Percentiles rank a stretch among this genome's conserved stretches.
phyloP scores from a whole-genome alignment of 2,888 invertebrate species.

The Zeuzera pyrina region DNA sequence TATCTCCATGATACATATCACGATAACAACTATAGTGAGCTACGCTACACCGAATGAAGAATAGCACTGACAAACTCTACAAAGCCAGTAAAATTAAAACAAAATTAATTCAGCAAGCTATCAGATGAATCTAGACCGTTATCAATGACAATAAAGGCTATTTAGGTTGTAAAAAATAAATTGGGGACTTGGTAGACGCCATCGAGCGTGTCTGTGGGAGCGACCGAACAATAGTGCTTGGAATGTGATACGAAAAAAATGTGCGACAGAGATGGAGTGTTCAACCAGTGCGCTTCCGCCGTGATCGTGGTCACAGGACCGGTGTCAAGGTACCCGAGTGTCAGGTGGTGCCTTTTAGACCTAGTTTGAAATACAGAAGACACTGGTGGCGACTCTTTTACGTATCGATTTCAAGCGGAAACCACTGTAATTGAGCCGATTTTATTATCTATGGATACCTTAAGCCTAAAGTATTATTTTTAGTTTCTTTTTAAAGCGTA shows the following conservation, averaged over 20 bases:
- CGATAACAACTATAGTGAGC: too few species aligned
- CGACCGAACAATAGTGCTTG: conserved; percentile 49
- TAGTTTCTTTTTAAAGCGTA: too few species aligned
- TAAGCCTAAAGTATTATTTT: too few species aligned
- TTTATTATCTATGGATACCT: too few species aligned
- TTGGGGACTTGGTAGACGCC: conserved; percentile 22
- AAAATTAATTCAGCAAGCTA: neutral
- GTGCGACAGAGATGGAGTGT: conserved; percentile 27
- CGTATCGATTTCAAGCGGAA: too few species aligned
- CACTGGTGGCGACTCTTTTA: too few species aligned
- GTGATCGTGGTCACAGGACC: conserved; percentile 16
- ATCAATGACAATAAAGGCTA: conserved; percentile 23
- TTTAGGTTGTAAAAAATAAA: conserved; percentile 14
- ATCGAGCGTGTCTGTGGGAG: conserved; percentile 54
- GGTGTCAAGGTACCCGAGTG: too few species aligned
- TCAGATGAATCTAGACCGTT: conserved; percentile 11
- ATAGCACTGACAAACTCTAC: conserved; percentile 20
- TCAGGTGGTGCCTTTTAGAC: neutral
- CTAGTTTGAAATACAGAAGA: too few species aligned
- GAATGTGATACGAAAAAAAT: conserved; percentile 52
- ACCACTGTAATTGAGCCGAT: too few species aligned
- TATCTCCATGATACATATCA: conserved; percentile 3
- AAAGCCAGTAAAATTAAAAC: conserved; percentile 14
- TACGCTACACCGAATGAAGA: conserved; percentile 13
- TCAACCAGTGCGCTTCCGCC: conserved; percentile 38